phyloP scores from a whole-genome alignment of 2,888 invertebrate species.

The Alviniconcha strummeri region DNA sequence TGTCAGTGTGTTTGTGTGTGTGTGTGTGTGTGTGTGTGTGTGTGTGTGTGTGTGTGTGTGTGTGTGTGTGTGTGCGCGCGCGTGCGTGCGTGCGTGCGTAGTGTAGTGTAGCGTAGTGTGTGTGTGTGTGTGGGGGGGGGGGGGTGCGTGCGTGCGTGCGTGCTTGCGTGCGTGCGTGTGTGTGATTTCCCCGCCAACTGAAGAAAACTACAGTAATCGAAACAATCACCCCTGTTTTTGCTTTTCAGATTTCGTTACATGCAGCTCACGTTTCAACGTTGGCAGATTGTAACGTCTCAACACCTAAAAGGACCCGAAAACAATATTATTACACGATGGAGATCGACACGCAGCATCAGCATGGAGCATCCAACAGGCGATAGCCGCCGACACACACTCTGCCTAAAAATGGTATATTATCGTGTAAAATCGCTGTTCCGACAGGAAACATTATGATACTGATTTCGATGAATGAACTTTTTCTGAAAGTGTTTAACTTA shows the following conservation, averaged over 20 bases:
- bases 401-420: no score
- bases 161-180: no score
- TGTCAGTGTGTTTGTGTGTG: not conserved
- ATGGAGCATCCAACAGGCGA: no score
- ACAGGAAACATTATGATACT: no score
- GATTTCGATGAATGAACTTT: no score
- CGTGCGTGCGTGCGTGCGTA: not conserved
- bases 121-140: not conserved
- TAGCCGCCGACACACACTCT: no score
- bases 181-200: not conserved
- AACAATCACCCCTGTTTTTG: not conserved
- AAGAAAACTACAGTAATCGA: not conserved
- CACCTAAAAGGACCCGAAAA: not conserved
- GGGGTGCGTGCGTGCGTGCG: not conserved
- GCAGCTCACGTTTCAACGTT: not conserved
- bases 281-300: not conserved
- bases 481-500: no score
- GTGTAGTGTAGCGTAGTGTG: not conserved
- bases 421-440: no score
- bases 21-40: not conserved
- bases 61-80: not conserved
- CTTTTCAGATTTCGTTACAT: not conserved
- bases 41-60: not conserved
- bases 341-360: no score
- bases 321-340: not conserved